These are phyloP conservation scores for Amphipoea oculea DNA, from an alignment of 2,888 invertebrate genomes.

Conservation along the genomic window DNA sequence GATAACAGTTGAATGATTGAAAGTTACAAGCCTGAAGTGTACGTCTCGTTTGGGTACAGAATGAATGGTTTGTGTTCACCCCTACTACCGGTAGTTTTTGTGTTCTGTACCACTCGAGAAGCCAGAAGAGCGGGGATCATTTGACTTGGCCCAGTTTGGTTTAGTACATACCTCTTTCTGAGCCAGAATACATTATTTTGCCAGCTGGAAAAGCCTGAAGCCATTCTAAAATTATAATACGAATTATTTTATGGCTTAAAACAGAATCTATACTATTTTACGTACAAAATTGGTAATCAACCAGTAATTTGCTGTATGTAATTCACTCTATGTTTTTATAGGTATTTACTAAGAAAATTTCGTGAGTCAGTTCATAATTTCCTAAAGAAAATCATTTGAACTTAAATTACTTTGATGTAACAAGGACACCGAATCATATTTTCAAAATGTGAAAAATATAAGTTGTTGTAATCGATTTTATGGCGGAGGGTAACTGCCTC, in stretches of 20 bases:
- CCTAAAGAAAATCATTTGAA: neutral
- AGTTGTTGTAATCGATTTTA: conserved; percentile 52
- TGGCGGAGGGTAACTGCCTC: conserved; percentile 49
- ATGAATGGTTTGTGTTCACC: conserved; percentile 23
- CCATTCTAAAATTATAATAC: conserved; percentile 18
- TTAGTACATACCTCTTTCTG: conserved; percentile 29
- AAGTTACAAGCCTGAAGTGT: conserved; percentile 34
- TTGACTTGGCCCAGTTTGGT: conserved; percentile 42
- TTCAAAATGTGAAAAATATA: conserved; percentile 5
- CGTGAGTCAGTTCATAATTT: neutral
- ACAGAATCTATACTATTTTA: neutral
- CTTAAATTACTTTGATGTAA: neutral
- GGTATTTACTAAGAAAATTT: neutral
- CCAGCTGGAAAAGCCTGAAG: conserved; percentile 20
- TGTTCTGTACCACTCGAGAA: conserved; percentile 35
- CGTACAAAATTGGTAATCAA: neutral
- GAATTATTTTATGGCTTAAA: conserved; percentile 9
- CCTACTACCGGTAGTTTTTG: conserved; percentile 31
- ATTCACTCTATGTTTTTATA: neutral
- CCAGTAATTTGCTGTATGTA: neutral
- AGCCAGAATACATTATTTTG: conserved; percentile 41
- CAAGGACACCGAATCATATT: neutral
- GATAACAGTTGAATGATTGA: conserved; percentile 28
- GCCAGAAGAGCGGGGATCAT: conserved; percentile 14
- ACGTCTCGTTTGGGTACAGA: conserved; percentile 22